Percentiles rank a stretch among this genome's conserved stretches.
phyloP scores from a whole-genome alignment of 2,113 vertebrate species.

The Mus spicilegus region DNA sequence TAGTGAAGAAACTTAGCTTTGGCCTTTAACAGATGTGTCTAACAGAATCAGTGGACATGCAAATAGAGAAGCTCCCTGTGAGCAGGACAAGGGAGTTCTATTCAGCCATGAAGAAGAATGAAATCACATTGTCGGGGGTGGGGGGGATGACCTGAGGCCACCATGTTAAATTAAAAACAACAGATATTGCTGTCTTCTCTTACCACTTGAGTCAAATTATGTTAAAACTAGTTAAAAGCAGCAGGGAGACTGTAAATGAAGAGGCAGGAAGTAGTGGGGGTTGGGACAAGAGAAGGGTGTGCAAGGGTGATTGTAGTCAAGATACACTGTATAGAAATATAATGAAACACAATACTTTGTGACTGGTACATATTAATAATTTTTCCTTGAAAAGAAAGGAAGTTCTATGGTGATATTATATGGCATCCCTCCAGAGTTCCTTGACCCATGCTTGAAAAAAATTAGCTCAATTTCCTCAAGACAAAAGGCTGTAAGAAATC shows the following conservation, averaged over 20 bases:
- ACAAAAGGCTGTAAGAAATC: background rate
- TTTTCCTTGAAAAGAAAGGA: background rate
- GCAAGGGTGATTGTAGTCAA: background rate
- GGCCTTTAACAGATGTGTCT: background rate
- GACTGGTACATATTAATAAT: background rate
- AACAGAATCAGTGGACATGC: background rate
- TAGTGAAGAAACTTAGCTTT: background rate
- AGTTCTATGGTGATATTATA: background rate
- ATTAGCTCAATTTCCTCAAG: constrained; percentile 33
- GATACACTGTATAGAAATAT: background rate
- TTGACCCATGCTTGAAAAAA: background rate
- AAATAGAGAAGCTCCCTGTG: background rate
- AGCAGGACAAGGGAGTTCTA: background rate
- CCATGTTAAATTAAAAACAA: background rate
- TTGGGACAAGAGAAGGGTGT: background rate
- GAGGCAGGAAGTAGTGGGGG: too few species aligned
- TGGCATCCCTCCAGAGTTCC: background rate
- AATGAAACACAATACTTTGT: background rate
- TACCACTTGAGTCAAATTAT: background rate
- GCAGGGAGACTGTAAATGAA: background rate
- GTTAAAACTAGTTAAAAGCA: background rate
- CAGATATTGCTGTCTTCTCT: background rate
- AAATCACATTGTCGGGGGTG: background rate
- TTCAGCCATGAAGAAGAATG: background rate
- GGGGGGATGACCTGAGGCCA: background rate